Conservation (phyloP, 23 tunicate genomes). For the Aplidium turbinatum region DNA sequence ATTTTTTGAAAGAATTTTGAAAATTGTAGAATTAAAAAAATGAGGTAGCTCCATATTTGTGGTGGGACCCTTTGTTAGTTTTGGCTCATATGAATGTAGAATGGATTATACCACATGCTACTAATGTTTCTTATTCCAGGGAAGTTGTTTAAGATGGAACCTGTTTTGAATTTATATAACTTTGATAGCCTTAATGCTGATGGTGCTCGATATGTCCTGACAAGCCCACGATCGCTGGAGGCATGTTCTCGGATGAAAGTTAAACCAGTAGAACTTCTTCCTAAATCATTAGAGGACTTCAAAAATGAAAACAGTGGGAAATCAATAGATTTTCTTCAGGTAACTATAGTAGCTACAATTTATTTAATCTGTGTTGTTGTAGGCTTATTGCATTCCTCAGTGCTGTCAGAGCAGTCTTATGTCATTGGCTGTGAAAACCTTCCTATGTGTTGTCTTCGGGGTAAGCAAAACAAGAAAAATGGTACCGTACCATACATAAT, state of each 20-base stretch:
- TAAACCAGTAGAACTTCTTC: constrained; percentile 82
- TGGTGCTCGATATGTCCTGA: constrained; percentile 93
- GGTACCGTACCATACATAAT: no score
- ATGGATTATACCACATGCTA: no score
- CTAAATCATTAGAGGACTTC: constrained; percentile 64
- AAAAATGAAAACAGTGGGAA: constrained; percentile 76
- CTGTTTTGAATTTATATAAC: constrained; percentile 70
- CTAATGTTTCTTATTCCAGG: no score
- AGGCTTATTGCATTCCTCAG: constrained; percentile 3
- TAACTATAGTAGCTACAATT: not conserved
- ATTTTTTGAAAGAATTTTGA: no score
- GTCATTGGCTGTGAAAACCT: not conserved
- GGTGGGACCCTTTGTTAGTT: no score
- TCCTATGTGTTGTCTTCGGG: no score
- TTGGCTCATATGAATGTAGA: no score
- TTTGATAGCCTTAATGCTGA: constrained; percentile 85
- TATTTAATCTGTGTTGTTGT: not conserved
- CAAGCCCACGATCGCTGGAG: constrained; percentile 97
- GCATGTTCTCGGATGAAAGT: constrained; percentile 92
- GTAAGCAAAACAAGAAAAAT: no score
- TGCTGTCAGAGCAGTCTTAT: no score
- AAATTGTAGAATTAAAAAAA: no score
- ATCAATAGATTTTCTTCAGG: constrained; percentile 72
- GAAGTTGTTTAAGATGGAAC: constrained; percentile 58
- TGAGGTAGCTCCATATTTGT: no score